These are phyloP conservation scores for Poecile montanus DNA, from an alignment of 2,797 vertebrate species.

Conservation along the genomic window DNA sequence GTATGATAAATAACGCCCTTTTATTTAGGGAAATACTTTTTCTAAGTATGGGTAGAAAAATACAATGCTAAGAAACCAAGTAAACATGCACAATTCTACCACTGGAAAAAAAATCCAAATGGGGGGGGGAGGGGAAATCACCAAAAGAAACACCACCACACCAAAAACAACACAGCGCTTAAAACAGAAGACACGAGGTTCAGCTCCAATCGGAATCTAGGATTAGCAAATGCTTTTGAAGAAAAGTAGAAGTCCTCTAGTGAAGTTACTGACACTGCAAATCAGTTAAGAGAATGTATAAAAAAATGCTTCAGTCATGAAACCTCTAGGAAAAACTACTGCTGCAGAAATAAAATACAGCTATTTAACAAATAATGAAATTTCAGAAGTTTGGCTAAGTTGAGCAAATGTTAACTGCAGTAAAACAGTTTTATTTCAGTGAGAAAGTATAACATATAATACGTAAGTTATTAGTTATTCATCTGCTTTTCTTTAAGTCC, in stretches of 20 bases:
- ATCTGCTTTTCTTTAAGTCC: background rate
- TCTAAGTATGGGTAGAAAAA: background rate
- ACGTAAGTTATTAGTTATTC: background rate
- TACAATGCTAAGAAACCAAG: background rate
- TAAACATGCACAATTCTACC: background rate
- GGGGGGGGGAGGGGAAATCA: too few species aligned
- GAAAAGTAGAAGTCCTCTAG: background rate
- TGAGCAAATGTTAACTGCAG: background rate
- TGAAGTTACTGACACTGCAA: background rate
- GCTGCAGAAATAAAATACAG: background rate
- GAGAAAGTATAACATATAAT: background rate
- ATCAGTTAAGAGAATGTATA: background rate
- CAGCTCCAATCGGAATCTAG: background rate
- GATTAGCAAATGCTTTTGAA: background rate
- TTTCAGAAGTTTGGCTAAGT: background rate
- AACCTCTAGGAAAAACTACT: background rate
- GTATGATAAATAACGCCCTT: background rate
- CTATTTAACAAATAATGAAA: background rate
- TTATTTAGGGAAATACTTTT: background rate
- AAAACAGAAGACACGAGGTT: background rate
- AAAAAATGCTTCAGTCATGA: background rate
- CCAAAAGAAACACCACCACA: background rate
- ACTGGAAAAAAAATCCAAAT: background rate
- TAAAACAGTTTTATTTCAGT: background rate
- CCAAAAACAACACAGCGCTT: background rate